phyloP scores from a whole-genome alignment of 2,113 vertebrate species.

The Nothoprocta perdicaria region DNA sequence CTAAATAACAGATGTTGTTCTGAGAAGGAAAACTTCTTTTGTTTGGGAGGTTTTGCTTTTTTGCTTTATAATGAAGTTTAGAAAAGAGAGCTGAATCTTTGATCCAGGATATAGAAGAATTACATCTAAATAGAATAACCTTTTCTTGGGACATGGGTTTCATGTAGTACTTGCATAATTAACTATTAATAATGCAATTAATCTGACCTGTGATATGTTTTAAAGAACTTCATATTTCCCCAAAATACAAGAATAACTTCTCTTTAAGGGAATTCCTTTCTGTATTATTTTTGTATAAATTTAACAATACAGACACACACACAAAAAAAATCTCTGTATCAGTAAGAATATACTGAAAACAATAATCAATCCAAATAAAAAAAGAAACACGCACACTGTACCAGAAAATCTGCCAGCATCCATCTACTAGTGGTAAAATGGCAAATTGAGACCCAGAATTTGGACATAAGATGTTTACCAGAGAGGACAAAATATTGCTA shows the following conservation, averaged over 20 bases:
- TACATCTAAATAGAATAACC: not conserved
- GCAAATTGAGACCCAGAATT: not conserved
- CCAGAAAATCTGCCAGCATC: not conserved
- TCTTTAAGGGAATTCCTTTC: not conserved
- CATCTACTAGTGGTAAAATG: not conserved
- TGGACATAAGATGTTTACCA: not conserved
- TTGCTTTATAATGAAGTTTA: conserved; percentile 9
- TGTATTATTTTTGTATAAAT: not conserved
- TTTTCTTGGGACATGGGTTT: not conserved
- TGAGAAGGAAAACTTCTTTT: conserved; percentile 61
- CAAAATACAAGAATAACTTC: not conserved
- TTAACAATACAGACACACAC: not conserved
- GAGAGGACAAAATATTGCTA: not conserved
- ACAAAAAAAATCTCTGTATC: not conserved
- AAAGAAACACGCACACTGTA: not conserved
- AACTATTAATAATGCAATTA: not conserved
- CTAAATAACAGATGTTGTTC: conserved; percentile 75
- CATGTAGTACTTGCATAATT: not conserved
- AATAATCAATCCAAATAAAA: not conserved
- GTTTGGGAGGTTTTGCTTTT: not conserved
- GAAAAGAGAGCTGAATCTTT: conserved; percentile 41
- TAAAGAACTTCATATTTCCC: not conserved
- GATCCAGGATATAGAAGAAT: not conserved
- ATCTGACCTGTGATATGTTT: not conserved
- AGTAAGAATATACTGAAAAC: not conserved